A percentile compares a stretch with the other conserved stretches of the same genome.
Conservation (phyloP, 2,797 vertebrate genomes). For the Megalops cyprinoides region DNA sequence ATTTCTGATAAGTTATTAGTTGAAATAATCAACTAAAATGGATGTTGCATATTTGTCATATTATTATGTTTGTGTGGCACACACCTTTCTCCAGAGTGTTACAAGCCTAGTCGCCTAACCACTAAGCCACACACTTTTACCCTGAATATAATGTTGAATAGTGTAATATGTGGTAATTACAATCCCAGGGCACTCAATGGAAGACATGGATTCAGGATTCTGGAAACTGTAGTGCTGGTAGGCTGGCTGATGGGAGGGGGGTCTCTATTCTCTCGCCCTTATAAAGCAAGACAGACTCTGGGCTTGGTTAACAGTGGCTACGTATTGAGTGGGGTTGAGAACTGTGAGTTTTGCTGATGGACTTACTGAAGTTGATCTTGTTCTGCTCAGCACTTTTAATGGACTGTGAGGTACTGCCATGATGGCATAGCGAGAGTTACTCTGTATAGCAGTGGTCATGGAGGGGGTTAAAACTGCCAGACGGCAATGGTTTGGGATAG, state of each 20-base stretch:
- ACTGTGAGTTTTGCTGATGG: not conserved
- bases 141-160: not conserved
- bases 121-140: not conserved
- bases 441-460: too few species aligned
- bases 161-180: not conserved
- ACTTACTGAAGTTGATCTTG: not conserved
- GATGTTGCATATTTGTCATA: too few species aligned
- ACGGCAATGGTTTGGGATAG: not conserved
- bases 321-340: not conserved
- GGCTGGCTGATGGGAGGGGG: too few species aligned
- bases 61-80: too few species aligned
- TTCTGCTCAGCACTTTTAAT: too few species aligned
- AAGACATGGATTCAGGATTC: too few species aligned
- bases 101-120: not conserved
- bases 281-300: not conserved
- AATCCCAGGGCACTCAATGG: not conserved
- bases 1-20: too few species aligned
- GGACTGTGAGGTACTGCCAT: too few species aligned
- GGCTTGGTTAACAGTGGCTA: not conserved
- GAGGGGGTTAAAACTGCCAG: not conserved
- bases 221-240: too few species aligned
- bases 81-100: not conserved
- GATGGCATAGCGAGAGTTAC: too few species aligned
- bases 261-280: too few species aligned
- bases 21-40: too few species aligned